Evolutionary conservation across 1,140 invertebrate species (phyloP).

Genomic region (Coptotermes formosanus): DNA sequence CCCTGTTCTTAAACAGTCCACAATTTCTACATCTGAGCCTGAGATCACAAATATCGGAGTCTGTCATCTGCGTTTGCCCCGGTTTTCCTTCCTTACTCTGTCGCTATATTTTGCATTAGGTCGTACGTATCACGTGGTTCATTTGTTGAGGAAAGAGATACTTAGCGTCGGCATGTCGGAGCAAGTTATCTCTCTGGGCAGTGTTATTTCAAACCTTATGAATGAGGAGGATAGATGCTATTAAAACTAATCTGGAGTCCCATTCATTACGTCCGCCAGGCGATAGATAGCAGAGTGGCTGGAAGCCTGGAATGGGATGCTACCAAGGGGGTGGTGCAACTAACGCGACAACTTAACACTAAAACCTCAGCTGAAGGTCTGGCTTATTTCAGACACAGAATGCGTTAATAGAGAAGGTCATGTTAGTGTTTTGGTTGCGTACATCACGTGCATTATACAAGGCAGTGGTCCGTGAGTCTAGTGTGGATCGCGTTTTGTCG

Average conservation of each 20-base stretch:
- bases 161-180: background rate
- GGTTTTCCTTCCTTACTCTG: background rate
- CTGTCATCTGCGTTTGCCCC: too few species aligned
- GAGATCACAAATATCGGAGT: too few species aligned
- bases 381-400: conserved; percentile 1
- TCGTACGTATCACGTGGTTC: background rate
- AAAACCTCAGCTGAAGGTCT: background rate
- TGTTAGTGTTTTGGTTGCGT: background rate
- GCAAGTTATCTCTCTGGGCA: conserved; percentile 11
- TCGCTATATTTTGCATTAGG: conserved; percentile 1
- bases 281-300: conserved; percentile 27
- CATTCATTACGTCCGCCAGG: conserved; percentile 26
- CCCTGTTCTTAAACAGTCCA: too few species aligned
- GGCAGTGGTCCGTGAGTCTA: background rate
- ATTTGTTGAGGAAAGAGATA: background rate
- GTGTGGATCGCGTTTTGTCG: too few species aligned
- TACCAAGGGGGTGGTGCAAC: background rate
- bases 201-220: conserved; percentile 28
- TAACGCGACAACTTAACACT: too few species aligned
- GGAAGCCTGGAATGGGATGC: background rate
- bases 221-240: conserved; percentile 28
- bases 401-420: background rate
- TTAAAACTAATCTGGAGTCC: conserved; percentile 33
- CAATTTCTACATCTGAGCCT: too few species aligned
- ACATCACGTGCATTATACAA: background rate